phyloP scores from a whole-genome alignment of 1,140 invertebrate species.

The Harpegnathos saltator region DNA sequence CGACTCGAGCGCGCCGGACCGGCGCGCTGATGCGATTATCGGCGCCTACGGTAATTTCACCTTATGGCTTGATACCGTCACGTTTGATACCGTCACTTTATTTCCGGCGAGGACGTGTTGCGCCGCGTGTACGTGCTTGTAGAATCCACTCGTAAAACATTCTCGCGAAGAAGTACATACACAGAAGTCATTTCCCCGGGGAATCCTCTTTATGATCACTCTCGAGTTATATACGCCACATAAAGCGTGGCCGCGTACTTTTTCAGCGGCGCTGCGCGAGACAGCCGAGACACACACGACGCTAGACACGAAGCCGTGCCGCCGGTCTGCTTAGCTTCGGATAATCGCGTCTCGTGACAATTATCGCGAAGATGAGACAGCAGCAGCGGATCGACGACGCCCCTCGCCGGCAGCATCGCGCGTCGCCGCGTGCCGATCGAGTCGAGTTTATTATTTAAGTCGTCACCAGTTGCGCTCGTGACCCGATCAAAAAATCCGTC shows the following conservation, averaged over 20 bases:
- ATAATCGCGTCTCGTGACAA: no score
- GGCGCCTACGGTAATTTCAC: conserved; percentile 61
- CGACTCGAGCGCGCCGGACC: neutral
- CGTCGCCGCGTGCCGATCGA: no score
- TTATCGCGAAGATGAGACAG: no score
- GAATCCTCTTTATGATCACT: conserved; percentile 75
- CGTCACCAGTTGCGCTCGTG: conserved; percentile 48
- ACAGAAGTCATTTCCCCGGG: conserved; percentile 72
- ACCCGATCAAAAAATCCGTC: conserved; percentile 44
- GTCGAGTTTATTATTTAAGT: conserved; percentile 46
- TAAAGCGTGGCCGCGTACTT: conserved; percentile 62
- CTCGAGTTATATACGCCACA: conserved; percentile 69
- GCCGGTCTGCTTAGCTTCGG: neutral
- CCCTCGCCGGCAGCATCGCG: no score
- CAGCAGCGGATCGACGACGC: no score
- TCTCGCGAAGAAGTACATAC: conserved; percentile 38
- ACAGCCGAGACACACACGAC: conserved; percentile 54
- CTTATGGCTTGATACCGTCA: conserved; percentile 41
- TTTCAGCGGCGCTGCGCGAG: conserved; percentile 38
- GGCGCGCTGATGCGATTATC: conserved; percentile 44
- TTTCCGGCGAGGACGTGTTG: conserved; percentile 41
- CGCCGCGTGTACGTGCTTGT: conserved; percentile 26
- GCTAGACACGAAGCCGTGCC: conserved; percentile 43
- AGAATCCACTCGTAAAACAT: conserved; percentile 64
- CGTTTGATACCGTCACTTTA: conserved; percentile 52